Evolutionary conservation across 2,888 invertebrate genomes (phyloP), one percentile per base, ranked within the genome.

Genomic region (Pollenia angustigena): DNA sequence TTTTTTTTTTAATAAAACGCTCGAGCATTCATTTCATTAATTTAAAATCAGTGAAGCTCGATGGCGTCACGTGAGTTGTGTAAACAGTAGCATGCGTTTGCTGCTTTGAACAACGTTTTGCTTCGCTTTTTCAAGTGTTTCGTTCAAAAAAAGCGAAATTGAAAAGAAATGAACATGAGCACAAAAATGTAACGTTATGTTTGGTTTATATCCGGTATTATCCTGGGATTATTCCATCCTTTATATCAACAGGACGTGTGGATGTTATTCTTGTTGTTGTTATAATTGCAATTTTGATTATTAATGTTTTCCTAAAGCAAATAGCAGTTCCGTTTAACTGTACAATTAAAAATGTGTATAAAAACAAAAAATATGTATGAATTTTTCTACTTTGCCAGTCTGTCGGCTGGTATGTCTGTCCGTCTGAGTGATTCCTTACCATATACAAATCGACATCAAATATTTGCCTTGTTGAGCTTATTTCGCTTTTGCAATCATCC

Each of bases 201-300:
- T 87, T 81, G 62, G 48, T 85, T 85, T 87, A 81, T 78, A 87
- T 87, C 66, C 81, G 87, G 84, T 87, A 89, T 89, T 89, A 89
- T 89, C 89, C 84, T 81, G 89, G 88, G 89, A 89, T 89, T 89
- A 89, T 89, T 85, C 88, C 88, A 88, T 88, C 88, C 85, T 87
- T 88, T 87, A 82, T 87, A 88, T 87, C 78, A 87, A 85, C 87
- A 87, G 75, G 72, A 78, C 66, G 81, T 68, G 78, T 87, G 68
- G 64, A 80, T 83, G 80, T 66, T 44, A 50, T 48, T 58, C 46
- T 72, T 84, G 71, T 46, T 81, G 69, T 18, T 74, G 68, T 78
- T 87, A 81, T 87, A 87, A 87, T 87, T 87, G 87, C 87, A 87
- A 87, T 87, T 87, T 87, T 87, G 85, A 87, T 87, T 87, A 87